phyloP scores from a whole-genome alignment of 2,797 vertebrate genomes.

The Kryptolebias ocellatus region DNA sequence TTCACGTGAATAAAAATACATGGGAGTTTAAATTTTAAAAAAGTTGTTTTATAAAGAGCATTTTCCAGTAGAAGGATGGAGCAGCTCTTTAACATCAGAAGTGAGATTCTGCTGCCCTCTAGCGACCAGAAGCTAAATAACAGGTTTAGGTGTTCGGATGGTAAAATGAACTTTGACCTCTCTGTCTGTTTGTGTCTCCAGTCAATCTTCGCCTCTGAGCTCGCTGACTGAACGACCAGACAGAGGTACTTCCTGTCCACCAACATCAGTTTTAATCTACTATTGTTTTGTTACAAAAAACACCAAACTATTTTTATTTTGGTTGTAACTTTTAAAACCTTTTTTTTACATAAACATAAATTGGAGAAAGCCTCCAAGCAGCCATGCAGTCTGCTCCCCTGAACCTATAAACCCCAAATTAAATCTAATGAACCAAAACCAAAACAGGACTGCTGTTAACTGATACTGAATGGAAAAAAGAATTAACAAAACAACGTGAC shows the following conservation, averaged over 20 bases:
- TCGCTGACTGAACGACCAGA: conserved; percentile 59
- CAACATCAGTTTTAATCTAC: conserved; percentile 8
- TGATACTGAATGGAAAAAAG: too few relatives aligned
- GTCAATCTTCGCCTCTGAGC: conserved; percentile 57
- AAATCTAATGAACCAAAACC: too few relatives aligned
- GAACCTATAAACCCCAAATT: too few relatives aligned
- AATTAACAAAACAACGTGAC: too few relatives aligned
- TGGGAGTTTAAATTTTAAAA: too few relatives aligned
- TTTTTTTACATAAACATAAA: too few relatives aligned
- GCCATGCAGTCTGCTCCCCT: too few relatives aligned
- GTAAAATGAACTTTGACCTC: background rate
- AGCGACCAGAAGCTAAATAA: conserved; percentile 27
- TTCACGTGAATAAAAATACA: background rate
- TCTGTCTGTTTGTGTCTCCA: conserved; percentile 27
- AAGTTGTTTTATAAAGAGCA: too few relatives aligned
- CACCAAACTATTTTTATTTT: too few relatives aligned
- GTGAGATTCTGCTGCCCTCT: conserved; percentile 30
- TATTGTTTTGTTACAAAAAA: background rate
- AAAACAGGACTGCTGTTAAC: too few relatives aligned
- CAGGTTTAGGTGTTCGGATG: background rate
- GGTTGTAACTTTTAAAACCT: background rate
- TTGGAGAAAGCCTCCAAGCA: too few relatives aligned
- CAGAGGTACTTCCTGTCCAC: conserved; percentile 52
- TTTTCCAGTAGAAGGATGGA: too few relatives aligned
- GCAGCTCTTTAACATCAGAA: background rate